These are phyloP conservation scores for Phalangium opilio DNA, from an alignment of 2,888 invertebrate species.

Conservation along the genomic window DNA sequence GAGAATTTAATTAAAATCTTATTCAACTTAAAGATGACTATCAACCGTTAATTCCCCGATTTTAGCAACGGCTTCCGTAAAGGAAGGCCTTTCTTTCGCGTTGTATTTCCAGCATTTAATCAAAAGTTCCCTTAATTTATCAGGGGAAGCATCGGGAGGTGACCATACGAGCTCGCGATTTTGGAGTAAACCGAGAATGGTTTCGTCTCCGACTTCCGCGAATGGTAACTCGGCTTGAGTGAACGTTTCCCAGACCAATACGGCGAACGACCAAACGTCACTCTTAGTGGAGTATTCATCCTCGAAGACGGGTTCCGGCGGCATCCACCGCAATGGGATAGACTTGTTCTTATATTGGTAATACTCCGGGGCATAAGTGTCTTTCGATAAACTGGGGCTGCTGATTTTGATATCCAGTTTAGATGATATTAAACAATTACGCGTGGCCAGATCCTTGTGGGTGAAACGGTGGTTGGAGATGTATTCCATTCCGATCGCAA, in stretches of 20 bases:
- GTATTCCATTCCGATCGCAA: constrained; percentile 66
- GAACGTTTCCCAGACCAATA: constrained; percentile 77
- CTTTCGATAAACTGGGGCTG: constrained; percentile 52
- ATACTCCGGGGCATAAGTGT: constrained; percentile 79
- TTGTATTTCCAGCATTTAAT: constrained; percentile 28
- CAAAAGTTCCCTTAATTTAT: constrained; percentile 26
- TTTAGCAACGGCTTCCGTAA: constrained; percentile 28
- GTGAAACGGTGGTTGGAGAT: constrained; percentile 56
- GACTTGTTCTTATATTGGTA: constrained; percentile 65
- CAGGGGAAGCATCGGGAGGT: constrained; percentile 26
- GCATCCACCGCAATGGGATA: constrained; percentile 78
- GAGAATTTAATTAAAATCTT: too few relatives aligned
- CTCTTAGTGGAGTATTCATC: constrained; percentile 83
- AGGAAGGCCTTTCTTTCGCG: constrained; percentile 32
- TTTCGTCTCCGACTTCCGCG: constrained; percentile 56
- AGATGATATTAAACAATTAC: constrained; percentile 70
- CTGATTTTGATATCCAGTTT: constrained; percentile 71
- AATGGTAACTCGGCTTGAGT: constrained; percentile 61
- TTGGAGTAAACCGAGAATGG: constrained; percentile 35
- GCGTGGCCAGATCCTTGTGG: constrained; percentile 80
- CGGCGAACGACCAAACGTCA: constrained; percentile 81
- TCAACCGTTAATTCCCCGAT: constrained; percentile 26
- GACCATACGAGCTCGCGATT: constrained; percentile 17
- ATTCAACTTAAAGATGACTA: background rate
- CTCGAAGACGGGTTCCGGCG: constrained; percentile 68